These are phyloP conservation scores for Bucorvus abyssinicus DNA, from an alignment of 2,797 vertebrate genomes.

Conservation along the genomic window DNA sequence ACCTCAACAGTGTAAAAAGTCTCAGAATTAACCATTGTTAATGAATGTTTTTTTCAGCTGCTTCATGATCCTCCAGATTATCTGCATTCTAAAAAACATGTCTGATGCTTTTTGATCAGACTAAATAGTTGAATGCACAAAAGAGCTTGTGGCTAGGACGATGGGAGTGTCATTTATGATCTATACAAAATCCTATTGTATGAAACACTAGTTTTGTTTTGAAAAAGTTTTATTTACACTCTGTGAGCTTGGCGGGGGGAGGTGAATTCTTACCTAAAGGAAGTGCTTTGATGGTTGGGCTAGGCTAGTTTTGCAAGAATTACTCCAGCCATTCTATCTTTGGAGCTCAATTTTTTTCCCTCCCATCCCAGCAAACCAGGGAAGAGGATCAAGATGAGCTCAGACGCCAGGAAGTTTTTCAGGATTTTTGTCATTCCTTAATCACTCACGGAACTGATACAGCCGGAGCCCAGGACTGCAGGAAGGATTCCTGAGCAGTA, in stretches of 20 bases:
- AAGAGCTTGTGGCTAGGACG: constrained; percentile 34
- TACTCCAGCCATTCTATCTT: constrained; percentile 39
- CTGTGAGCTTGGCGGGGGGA: constrained; percentile 42
- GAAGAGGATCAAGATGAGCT: constrained; percentile 25
- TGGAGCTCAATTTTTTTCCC: constrained; percentile 27
- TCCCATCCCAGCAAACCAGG: constrained; percentile 6
- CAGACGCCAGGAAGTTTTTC: constrained; percentile 9
- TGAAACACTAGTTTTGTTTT: constrained; percentile 13
- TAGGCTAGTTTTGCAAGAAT: constrained; percentile 69
- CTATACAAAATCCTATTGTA: constrained; percentile 11
- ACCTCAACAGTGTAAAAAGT: neutral
- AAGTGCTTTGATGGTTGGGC: constrained; percentile 65
- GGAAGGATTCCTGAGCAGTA: constrained; percentile 49
- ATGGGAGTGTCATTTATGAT: constrained; percentile 23
- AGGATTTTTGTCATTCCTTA: constrained; percentile 63
- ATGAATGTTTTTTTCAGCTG: neutral
- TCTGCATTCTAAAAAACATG: neutral
- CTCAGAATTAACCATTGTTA: neutral
- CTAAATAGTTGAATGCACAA: neutral
- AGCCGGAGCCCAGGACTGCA: constrained; percentile 20
- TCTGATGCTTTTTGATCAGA: neutral
- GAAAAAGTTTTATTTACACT: constrained; percentile 56
- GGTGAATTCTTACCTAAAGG: constrained; percentile 63
- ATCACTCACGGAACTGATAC: constrained; percentile 32
- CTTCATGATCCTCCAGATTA: neutral